phyloP scores from a whole-genome alignment of 2,797 vertebrate genomes.

The Hafferia zeledoni region DNA sequence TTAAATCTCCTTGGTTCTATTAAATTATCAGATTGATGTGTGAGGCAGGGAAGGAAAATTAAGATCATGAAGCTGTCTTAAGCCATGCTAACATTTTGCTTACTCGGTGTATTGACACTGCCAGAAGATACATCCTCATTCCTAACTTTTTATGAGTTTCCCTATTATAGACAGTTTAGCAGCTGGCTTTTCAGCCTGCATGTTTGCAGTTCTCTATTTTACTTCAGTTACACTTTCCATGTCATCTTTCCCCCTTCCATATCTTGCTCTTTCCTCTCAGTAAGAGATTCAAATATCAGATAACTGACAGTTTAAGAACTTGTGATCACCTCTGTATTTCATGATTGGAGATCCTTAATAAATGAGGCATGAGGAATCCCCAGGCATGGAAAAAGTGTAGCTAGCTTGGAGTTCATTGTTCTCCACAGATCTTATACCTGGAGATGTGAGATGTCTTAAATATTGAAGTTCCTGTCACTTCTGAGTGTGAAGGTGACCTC shows the following conservation, averaged over 20 bases:
- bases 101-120: background rate
- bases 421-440: background rate
- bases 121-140: background rate
- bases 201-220: background rate
- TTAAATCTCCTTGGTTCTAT: background rate
- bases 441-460: background rate
- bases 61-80: background rate
- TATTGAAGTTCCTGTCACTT: background rate
- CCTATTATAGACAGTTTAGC: background rate
- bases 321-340: conserved; percentile 24
- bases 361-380: conserved; percentile 4
- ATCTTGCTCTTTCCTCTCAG: background rate
- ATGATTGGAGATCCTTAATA: background rate
- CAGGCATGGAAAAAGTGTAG: background rate
- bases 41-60: background rate
- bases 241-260: background rate
- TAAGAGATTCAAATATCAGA: conserved; percentile 25
- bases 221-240: background rate
- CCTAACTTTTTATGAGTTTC: background rate
- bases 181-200: background rate
- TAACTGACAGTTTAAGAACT: background rate
- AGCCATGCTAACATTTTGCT: background rate
- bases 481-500: background rate
- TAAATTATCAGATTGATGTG: background rate
- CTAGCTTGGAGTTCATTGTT: background rate